A percentile compares a stretch with the other conserved stretches of the same genome.
Conservation (phyloP, 1,140 invertebrate genomes). For the Holcopasites calliopsidis region DNA sequence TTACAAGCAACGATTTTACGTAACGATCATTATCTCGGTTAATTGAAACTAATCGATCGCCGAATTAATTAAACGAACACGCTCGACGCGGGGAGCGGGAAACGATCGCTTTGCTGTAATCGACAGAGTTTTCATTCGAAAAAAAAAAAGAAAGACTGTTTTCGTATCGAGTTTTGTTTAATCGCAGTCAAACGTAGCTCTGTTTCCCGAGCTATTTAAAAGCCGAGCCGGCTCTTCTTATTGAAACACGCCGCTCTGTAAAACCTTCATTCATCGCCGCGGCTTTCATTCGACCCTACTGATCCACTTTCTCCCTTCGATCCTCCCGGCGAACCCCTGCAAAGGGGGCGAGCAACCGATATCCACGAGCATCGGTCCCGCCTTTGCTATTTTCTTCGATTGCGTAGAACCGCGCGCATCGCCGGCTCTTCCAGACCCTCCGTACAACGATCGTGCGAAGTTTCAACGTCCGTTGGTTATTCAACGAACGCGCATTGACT, state of each 20-base stretch:
- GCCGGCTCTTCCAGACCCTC: neutral
- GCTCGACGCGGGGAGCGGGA: too few relatives aligned
- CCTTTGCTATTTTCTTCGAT: neutral
- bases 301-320: constrained; percentile 14
- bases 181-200: neutral
- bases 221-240: neutral
- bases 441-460: neutral
- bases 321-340: neutral
- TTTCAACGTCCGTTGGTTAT: neutral
- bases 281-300: constrained; percentile 16
- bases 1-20: neutral
- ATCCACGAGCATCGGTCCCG: neutral
- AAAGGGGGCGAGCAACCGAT: neutral
- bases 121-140: too few relatives aligned
- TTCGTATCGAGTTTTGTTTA: constrained; percentile 1
- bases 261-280: neutral
- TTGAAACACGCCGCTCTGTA: neutral
- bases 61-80: too few relatives aligned
- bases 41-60: constrained; percentile 9
- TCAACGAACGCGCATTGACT: neutral
- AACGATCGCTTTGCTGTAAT: too few relatives aligned
- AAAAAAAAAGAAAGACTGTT: neutral
- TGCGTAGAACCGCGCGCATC: neutral
- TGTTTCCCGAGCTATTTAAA: constrained; percentile 21
- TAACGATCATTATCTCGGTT: constrained; percentile 2